phyloP scores from a whole-genome alignment of 2,797 vertebrate genomes.

The Craterocephalus amniculus region DNA sequence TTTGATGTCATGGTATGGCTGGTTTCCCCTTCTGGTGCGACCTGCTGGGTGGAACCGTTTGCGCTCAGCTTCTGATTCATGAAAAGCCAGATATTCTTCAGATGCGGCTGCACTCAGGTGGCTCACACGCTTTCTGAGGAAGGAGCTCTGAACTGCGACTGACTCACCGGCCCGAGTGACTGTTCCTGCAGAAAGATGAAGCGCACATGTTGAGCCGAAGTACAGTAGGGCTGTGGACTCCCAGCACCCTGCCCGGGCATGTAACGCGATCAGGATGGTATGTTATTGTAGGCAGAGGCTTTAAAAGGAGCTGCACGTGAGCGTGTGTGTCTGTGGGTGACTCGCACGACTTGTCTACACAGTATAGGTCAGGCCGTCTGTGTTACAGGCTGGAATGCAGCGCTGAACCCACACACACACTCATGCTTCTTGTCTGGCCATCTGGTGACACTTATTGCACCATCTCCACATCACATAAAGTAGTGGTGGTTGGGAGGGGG shows the following conservation, averaged over 20 bases:
- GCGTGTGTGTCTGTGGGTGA: conserved; percentile 43
- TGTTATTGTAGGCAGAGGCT: conserved; percentile 62
- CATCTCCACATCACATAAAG: conserved; percentile 65
- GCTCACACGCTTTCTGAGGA: conserved; percentile 20
- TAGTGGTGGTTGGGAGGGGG: too few species aligned
- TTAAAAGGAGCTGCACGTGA: conserved; percentile 47
- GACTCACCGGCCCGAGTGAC: conserved; percentile 48
- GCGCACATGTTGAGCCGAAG: conserved; percentile 47
- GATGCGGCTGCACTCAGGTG: conserved; percentile 52
- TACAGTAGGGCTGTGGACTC: conserved; percentile 54
- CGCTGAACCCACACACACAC: conserved; percentile 56
- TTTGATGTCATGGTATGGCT: conserved; percentile 71
- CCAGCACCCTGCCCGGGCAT: conserved; percentile 59
- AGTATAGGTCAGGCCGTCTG: conserved; percentile 62
- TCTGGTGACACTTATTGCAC: conserved; percentile 78
- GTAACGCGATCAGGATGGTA: conserved; percentile 63
- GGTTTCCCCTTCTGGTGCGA: conserved; percentile 59
- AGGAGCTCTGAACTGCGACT: conserved; percentile 43
- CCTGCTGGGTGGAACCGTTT: conserved; percentile 57
- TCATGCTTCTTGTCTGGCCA: conserved; percentile 73
- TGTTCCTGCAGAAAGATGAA: conserved; percentile 31
- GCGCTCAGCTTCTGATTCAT: conserved; percentile 36
- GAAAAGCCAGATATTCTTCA: conserved; percentile 69
- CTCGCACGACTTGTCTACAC: conserved; percentile 66
- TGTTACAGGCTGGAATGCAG: conserved; percentile 70